Base-by-base conservation (phyloP, 2,797 vertebrate species). In the Eulemur mongoz region DNA sequence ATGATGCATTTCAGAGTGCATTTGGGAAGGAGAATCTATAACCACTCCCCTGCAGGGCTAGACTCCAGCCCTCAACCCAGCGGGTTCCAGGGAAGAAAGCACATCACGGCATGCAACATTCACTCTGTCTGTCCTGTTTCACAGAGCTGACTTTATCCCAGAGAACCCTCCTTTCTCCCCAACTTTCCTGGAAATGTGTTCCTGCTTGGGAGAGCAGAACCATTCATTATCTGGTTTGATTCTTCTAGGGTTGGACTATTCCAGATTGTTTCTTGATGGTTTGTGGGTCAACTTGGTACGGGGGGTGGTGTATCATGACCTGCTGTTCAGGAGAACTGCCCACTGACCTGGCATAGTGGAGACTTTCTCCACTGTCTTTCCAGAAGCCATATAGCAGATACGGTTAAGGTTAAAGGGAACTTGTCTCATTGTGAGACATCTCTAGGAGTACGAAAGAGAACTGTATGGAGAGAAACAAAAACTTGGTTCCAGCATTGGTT, bases 11-110 rank as follows among this genome's bases (percentile, higher is more conserved):
- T 89, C 27, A n/a, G 67, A 90, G 78, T 27, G 45, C 32, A 25
- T 88, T 82, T 67, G 61, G 38, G 61, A 89, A 95, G 70, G 73
- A 93, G 75, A 89, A 45, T 93, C 43, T 30, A 22, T 75, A 59
- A 32, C 48, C 30, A 63, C 30, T 22, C 10, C 78, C 73, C 52
- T 72, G n/a, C 23, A 50, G 78, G 32, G 25, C 17, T 59, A 13
- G 35, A 38, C 43, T 30, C 43, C 67, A 27, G 59, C n/a, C 2
- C 27, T 61, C 78, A 63, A 14, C 20, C 30, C 27, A 25, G 18
- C 2, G 30, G 25, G 3, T 23, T 86, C 84, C 82, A 75, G 73
- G 63, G 72, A 43, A 67, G 85, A 76, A 63, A 73, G 23, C 38
- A 13, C 0, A 4, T 40, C 1, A 9, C 3, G 11, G 12, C 9